phyloP scores from a whole-genome alignment of 2,888 invertebrate species.

The Aproaerema taeniolella region DNA sequence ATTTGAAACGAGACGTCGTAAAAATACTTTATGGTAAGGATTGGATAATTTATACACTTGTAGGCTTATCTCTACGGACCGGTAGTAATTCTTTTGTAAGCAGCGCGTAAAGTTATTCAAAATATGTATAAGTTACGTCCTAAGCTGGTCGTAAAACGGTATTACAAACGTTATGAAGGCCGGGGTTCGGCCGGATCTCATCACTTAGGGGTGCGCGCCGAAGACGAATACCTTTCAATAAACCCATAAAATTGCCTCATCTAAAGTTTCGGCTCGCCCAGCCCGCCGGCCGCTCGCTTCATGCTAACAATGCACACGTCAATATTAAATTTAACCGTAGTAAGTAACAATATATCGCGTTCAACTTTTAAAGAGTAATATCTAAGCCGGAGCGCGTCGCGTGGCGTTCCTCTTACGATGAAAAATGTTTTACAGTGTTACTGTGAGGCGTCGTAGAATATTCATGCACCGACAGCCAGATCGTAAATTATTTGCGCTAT shows the following conservation, averaged over 20 bases:
- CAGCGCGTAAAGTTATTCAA: conserved; percentile 66
- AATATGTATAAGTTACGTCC: conserved; percentile 71
- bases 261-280: conserved; percentile 35
- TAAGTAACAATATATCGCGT: conserved; percentile 57
- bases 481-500: conserved; percentile 55
- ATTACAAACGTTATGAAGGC: conserved; percentile 70
- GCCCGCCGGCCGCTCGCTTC: conserved; percentile 29
- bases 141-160: conserved; percentile 69
- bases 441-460: conserved; percentile 44
- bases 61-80: conserved; percentile 45
- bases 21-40: conserved; percentile 24
- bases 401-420: conserved; percentile 48
- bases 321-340: conserved; percentile 57
- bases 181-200: conserved; percentile 65
- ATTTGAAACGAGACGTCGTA: conserved; percentile 9
- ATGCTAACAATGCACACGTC: conserved; percentile 54
- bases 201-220: conserved; percentile 62
- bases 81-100: conserved; percentile 60
- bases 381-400: conserved; percentile 40
- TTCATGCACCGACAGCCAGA: conserved; percentile 47
- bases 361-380: conserved; percentile 59
- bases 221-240: conserved; percentile 63
- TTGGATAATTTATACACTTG: conserved; percentile 20
- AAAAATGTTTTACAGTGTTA: conserved; percentile 49
- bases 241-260: conserved; percentile 60